Base-by-base conservation (phyloP, 1,140 invertebrate genomes). In the Drosophila lacertosa region DNA sequence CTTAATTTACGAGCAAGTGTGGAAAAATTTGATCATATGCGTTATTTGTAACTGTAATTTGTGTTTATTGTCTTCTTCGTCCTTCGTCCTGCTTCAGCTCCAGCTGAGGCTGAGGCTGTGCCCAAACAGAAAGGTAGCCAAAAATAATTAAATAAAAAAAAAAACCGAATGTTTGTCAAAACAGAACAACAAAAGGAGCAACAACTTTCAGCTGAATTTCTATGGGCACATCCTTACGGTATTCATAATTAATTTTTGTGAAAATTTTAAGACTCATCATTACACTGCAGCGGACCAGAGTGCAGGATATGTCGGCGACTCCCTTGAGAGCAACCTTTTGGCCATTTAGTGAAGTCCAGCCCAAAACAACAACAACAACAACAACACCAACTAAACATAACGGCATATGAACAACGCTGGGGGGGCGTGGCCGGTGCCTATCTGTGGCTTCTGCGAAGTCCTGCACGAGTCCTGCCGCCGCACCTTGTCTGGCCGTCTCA, bases 231-330 rank as follows among this genome's bases (percentile, higher is more conserved):
- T 67, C 54, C 74, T 80, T 62, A 59, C 44, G 47, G 66, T 70
- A 59, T 72, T 88, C 83, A 81, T 88, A 88, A 88, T 88, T 88
- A 88, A 88, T 88, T 88, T 88, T 88, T 88, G 82, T 88, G 71
- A 78, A 82, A 64, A 68, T 88, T 88, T 33, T 63, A 82, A 88
- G 77, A 88, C 82, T 88, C 82, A 88, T 88, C 77, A 73, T 75
- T 64, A 54, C 45, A 53, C 42, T 47, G 71, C 47, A 67, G 24
- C 39, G 53, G 35, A 24, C 48, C 55, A 60, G 20, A 63, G 29
- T 40, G 70, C 60, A 53, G 76, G 62, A 72, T 63, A 68, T 24
- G 57, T 18, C 5, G 29, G 32, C 39, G 48, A 66, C 44, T 90
- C 88, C 88, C 88, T 57, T 66, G 88, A 74, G 88, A 80, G 50